Conservation (phyloP, 2,888 invertebrate genomes). For the Drosophila prolongata region DNA sequence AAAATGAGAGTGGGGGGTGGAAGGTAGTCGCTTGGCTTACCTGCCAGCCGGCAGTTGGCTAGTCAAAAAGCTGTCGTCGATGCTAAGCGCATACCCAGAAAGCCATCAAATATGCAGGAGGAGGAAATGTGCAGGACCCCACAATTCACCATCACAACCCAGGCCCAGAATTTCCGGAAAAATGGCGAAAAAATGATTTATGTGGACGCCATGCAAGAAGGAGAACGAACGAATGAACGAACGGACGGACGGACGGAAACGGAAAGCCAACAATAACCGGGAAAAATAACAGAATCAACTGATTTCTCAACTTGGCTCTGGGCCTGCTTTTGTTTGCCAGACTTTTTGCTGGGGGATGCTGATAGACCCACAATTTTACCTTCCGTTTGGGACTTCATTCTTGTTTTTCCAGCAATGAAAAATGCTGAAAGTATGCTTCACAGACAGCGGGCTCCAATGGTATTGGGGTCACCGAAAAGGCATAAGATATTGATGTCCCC, state of each 20-base stretch:
- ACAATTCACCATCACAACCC: slow-evolving; percentile 6
- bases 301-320: slow-evolving; percentile 70
- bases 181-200: slow-evolving; percentile 77
- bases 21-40: slow-evolving; percentile 59
- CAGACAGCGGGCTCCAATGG: slow-evolving; percentile 41
- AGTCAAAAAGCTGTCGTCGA: slow-evolving; percentile 77
- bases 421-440: slow-evolving; percentile 53
- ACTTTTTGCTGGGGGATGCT: neutral
- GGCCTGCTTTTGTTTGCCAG: slow-evolving; percentile 40
- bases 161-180: slow-evolving; percentile 20
- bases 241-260: slow-evolving; percentile 18
- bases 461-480: slow-evolving; percentile 36
- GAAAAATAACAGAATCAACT: slow-evolving; percentile 71
- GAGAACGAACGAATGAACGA: neutral
- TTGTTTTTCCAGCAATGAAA: slow-evolving; percentile 50
- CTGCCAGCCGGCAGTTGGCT: slow-evolving; percentile 66
- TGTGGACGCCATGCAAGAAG: slow-evolving; percentile 65
- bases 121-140: slow-evolving; percentile 31
- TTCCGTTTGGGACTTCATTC: slow-evolving; percentile 20
- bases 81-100: slow-evolving; percentile 71
- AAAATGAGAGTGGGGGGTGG: too few relatives aligned
- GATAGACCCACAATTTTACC: slow-evolving; percentile 34
- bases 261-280: slow-evolving; percentile 48
- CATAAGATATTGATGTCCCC: slow-evolving; percentile 36
- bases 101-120: slow-evolving; percentile 75